Percentiles rank a stretch among this genome's conserved stretches.
phyloP scores from a whole-genome alignment of 2,797 vertebrate genomes.

The Falco rusticolus region DNA sequence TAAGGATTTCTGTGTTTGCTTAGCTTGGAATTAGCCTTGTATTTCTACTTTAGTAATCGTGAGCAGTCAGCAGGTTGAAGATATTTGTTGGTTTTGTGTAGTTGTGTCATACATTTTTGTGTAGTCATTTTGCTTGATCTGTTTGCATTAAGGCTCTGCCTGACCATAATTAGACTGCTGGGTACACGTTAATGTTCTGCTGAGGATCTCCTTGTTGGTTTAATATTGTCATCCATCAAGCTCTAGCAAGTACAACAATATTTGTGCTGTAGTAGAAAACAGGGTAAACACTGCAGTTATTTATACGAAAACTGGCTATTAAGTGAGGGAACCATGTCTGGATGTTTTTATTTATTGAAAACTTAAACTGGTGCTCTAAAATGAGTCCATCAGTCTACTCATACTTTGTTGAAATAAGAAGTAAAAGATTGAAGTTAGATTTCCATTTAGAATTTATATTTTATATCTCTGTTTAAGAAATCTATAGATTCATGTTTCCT shows the following conservation, averaged over 20 bases:
- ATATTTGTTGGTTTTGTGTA: constrained; percentile 27
- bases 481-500: not conserved
- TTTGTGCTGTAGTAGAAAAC: not conserved
- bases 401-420: not conserved
- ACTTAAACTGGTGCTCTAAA: not conserved
- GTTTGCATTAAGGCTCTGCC: constrained; percentile 16
- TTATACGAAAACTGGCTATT: not conserved
- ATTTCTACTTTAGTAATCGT: not conserved
- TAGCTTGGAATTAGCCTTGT: not conserved
- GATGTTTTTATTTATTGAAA: not conserved
- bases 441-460: not conserved
- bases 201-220: not conserved
- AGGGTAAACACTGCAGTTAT: constrained; percentile 6
- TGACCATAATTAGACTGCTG: constrained; percentile 29
- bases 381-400: not conserved
- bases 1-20: constrained; percentile 28
- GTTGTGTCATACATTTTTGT: not conserved
- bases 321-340: not conserved
- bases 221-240: not conserved
- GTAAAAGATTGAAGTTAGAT: not conserved
- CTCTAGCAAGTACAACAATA: not conserved
- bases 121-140: not conserved
- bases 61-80: not conserved
- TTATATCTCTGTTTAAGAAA: not conserved
- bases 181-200: not conserved